Evolutionary conservation across 2,113 vertebrate genomes (phyloP).

Genomic region (Lipotes vexillifer): DNA sequence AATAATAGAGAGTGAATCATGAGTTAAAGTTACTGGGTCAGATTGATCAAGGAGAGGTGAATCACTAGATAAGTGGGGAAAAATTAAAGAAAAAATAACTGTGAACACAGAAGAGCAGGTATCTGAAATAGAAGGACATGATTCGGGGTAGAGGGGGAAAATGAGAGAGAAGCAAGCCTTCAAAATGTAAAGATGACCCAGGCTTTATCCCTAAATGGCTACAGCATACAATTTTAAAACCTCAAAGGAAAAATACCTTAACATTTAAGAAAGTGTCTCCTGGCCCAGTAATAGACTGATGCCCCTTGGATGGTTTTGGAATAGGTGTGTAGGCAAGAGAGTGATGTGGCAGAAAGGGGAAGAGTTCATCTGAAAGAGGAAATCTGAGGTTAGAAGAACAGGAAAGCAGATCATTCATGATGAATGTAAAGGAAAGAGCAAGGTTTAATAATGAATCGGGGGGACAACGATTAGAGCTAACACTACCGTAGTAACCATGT

Average conservation of each 20-base stretch:
- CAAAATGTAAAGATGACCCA: background rate
- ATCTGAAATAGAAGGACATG: background rate
- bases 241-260: constrained; percentile 18
- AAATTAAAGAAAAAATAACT: background rate
- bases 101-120: background rate
- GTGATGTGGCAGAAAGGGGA: constrained; percentile 41
- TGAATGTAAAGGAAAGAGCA: background rate
- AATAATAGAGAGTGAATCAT: background rate
- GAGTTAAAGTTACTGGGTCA: background rate
- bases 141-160: background rate
- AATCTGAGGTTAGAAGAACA: constrained; percentile 53
- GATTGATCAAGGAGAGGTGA: background rate
- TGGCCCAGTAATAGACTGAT: background rate
- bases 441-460: constrained; percentile 20
- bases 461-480: background rate
- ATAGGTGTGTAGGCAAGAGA: constrained; percentile 12
- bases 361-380: constrained; percentile 57
- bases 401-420: constrained; percentile 29
- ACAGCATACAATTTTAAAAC: background rate
- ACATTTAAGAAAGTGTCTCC: background rate
- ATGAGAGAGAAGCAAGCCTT: background rate
- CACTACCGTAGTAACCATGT: background rate
- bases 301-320: constrained; percentile 7
- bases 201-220: background rate
- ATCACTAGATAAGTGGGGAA: background rate